phyloP scores from a whole-genome alignment of 2,113 vertebrate species.

The Morone chrysops region DNA sequence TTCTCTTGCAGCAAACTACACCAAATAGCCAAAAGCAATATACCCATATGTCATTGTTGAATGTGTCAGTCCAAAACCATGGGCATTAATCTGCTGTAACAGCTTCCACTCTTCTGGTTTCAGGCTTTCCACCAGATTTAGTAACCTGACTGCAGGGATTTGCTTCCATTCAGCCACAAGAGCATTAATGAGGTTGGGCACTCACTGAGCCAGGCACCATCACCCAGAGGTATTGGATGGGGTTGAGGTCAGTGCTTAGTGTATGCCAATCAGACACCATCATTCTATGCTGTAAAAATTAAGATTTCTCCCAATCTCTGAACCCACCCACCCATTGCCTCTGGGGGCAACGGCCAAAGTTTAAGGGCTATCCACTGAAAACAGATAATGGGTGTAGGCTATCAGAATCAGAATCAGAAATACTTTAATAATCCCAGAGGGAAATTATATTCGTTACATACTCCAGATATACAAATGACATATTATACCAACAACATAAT shows the following conservation, averaged over 20 bases:
- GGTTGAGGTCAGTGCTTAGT: neutral
- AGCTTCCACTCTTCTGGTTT: neutral
- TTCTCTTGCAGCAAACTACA: neutral
- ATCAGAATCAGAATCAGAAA: too few species aligned
- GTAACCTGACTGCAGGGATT: neutral
- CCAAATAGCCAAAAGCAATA: neutral
- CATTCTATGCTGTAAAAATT: neutral
- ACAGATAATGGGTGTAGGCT: too few species aligned
- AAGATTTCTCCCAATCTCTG: neutral
- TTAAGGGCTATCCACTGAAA: too few species aligned
- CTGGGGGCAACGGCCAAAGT: too few species aligned
- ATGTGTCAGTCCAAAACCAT: conserved; percentile 3
- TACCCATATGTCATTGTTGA: neutral
- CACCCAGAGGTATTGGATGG: conserved; percentile 1
- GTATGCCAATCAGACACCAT: neutral
- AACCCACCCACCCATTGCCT: too few species aligned
- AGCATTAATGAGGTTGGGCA: neutral
- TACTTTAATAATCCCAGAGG: too few species aligned
- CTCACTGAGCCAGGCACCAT: neutral
- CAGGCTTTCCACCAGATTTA: neutral
- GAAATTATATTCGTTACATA: too few species aligned
- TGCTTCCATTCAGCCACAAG: conserved; percentile 2
- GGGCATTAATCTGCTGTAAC: neutral
- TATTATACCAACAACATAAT: too few species aligned
- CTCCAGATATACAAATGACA: too few species aligned